Evolutionary conservation across 2,888 invertebrate genomes (phyloP), one percentile per base, ranked within the genome.

Genomic region (Lithophane leautieri): DNA sequence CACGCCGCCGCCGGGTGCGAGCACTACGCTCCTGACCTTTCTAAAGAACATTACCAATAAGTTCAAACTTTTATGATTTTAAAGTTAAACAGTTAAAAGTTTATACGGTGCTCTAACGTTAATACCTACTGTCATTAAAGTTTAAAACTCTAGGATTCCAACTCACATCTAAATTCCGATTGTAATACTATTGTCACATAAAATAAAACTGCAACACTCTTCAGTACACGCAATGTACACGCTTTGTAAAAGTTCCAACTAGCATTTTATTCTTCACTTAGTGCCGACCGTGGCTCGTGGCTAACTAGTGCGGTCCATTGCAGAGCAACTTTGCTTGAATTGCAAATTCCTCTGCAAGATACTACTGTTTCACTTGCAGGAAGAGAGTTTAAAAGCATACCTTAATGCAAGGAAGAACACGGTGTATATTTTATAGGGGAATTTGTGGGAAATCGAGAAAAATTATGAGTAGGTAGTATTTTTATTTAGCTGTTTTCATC

Each of bases 301-400:
- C 74, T 82, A 85, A 85, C 84, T 84, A 77, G 74, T 74, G 61
- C 82, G 79, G 85, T 76, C 79, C 76, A 82, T 84, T 70, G 74
- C 82, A 69, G 75, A 73, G 25, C 70, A 76, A 85, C 73, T 82
- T 84, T 74, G 82, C 76, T 85, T 79, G 84, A 85, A 84, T 84
- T 82, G 76, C 85, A 84, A 84, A 84, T 84, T 75, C 72, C 82
- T 76, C 54, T 40, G 72, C 66, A 79, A 81, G 84, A 80, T 84
- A 85, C 76, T 62, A 73, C 68, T 68, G 72, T 69, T 70, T 65
- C 70, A 81, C 76, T 83, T 72, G 52, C 70, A 40, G 54, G 47
- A 50, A 65, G 60, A 44, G 52, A 78, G 40, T 83, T 77, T 56
- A 58, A 60, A 62, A 71, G 77, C 73, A 60, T 72, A 75, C 65